A percentile compares a stretch with the other conserved stretches of the same genome.
These are phyloP conservation scores for Danionella dracula DNA, from an alignment of 2,797 vertebrate genomes.

Conservation along the genomic window DNA sequence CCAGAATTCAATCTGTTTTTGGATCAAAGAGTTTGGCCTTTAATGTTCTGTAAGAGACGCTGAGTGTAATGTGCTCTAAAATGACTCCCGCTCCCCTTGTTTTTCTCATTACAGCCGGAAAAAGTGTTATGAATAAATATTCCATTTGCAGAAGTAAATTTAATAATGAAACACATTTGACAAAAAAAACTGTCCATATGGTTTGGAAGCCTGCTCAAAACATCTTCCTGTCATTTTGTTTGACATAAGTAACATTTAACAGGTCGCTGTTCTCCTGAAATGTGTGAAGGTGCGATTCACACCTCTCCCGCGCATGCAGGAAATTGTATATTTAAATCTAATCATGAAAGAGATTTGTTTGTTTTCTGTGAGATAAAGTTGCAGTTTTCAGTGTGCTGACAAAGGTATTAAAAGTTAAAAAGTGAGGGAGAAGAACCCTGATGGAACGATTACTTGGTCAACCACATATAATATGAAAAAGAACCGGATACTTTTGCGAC, in stretches of 20 bases:
- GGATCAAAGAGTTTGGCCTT: conserved; percentile 34
- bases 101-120: conserved; percentile 7
- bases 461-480: too few species aligned
- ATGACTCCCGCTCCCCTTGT: conserved; percentile 13
- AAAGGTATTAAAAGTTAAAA: background rate
- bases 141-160: conserved; percentile 25
- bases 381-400: background rate
- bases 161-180: conserved; percentile 27
- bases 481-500: too few species aligned
- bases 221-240: conserved; percentile 18
- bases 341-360: conserved; percentile 5
- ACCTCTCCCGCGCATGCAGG: conserved; percentile 24
- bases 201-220: conserved; percentile 24
- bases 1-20: conserved; percentile 12
- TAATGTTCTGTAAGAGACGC: conserved; percentile 13
- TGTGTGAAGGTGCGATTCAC: conserved; percentile 41
- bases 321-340: conserved; percentile 19
- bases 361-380: conserved; percentile 5
- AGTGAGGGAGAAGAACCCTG: too few species aligned
- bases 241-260: conserved; percentile 37
- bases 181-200: conserved; percentile 31
- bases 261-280: conserved; percentile 22
- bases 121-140: conserved; percentile 40
- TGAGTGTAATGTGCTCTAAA: background rate
- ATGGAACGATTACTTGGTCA: too few species aligned